Evolutionary conservation across 2,797 vertebrate genomes (phyloP).

Genomic region (Meda fulgida): DNA sequence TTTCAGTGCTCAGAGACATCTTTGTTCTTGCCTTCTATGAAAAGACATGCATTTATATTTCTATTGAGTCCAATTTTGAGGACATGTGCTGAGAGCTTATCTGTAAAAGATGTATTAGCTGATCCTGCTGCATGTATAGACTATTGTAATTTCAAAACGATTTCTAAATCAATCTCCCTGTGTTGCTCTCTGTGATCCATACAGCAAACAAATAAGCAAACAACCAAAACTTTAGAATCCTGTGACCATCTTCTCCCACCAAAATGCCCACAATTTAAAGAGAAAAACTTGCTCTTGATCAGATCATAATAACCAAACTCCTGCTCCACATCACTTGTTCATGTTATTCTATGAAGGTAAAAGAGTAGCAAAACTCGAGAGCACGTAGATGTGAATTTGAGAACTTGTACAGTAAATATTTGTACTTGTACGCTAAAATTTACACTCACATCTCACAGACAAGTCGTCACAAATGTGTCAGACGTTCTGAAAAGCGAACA

Average conservation of each 20-base stretch:
- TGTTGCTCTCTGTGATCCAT: background rate
- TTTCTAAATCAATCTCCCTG: background rate
- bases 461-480: no score
- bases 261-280: conserved; percentile 13
- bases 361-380: no score
- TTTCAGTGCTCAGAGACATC: background rate
- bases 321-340: background rate
- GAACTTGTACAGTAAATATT: no score
- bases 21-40: background rate
- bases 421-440: no score
- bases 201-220: background rate
- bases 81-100: background rate
- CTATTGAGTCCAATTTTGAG: background rate
- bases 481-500: no score
- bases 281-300: conserved; percentile 9
- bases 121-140: background rate
- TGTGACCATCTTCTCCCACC: background rate
- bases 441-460: no score
- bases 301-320: background rate
- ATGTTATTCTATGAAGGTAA: no score
- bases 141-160: background rate
- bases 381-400: no score
- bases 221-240: background rate
- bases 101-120: background rate
- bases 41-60: conserved; percentile 7